Evolutionary conservation across 2,888 invertebrate species (phyloP).

Genomic region (Dromius quadrimaculatus): DNA sequence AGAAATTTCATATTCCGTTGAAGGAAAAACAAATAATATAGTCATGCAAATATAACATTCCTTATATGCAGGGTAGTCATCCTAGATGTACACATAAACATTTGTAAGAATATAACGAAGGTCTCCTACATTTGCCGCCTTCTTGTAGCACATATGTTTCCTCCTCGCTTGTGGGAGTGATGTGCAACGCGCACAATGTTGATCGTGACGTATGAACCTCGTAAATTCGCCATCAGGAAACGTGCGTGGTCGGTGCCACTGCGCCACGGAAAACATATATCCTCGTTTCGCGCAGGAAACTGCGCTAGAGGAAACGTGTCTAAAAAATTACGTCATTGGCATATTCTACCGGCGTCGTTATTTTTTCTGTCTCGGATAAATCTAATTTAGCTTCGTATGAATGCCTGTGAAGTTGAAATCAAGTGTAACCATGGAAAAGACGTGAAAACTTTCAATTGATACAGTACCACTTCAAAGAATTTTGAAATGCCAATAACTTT

Average conservation of each 20-base stretch:
- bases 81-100: too few relatives aligned
- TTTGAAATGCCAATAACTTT: too few relatives aligned
- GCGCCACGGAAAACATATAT: slow-evolving; percentile 42
- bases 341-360: slow-evolving; percentile 41
- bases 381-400: slow-evolving; percentile 30
- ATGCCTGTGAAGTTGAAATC: slow-evolving; percentile 7
- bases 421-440: slow-evolving; percentile 3
- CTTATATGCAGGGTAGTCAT: too few relatives aligned
- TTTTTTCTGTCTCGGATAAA: slow-evolving; percentile 32
- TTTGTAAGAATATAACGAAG: too few relatives aligned
- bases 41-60: too few relatives aligned
- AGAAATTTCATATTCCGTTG: too few relatives aligned
- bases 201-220: slow-evolving; percentile 44
- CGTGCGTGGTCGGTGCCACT: slow-evolving; percentile 30
- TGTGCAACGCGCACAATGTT: slow-evolving; percentile 28
- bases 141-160: slow-evolving; percentile 24
- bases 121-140: too few relatives aligned
- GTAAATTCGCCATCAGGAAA: slow-evolving; percentile 47
- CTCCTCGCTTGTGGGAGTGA: slow-evolving; percentile 14
- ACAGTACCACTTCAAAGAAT: slow-evolving; percentile 4
- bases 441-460: slow-evolving; percentile 5
- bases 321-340: slow-evolving; percentile 45
- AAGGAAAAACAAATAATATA: too few relatives aligned
- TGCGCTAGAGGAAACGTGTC: slow-evolving; percentile 25
- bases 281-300: slow-evolving; percentile 36